Evolutionary conservation across 2,888 invertebrate species (phyloP).

Genomic region (Phortica magna): DNA sequence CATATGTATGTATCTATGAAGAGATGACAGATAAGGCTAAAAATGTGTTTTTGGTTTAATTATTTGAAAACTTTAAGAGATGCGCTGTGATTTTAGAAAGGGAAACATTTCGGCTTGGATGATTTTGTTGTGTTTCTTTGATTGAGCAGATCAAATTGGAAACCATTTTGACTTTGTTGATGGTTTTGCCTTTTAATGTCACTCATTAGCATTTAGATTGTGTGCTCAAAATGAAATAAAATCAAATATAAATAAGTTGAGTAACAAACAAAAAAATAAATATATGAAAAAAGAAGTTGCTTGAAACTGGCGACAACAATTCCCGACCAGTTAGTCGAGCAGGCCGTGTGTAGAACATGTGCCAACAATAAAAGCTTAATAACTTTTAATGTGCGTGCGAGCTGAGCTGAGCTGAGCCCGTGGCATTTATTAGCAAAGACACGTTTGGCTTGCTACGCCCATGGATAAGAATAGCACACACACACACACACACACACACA

Average conservation of each 20-base stretch:
- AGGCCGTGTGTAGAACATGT: not conserved
- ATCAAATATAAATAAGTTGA: not conserved
- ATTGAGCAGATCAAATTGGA: not conserved
- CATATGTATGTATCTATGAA: not conserved
- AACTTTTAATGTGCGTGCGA: not conserved
- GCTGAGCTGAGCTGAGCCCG: too few species aligned
- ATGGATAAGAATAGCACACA: too few species aligned
- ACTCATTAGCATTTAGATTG: conserved; percentile 24
- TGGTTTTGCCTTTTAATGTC: not conserved
- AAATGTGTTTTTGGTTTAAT: too few species aligned
- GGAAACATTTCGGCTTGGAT: not conserved
- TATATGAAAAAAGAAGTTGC: not conserved
- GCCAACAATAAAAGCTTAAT: conserved; percentile 1
- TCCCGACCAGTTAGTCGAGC: not conserved
- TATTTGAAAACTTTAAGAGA: not conserved
- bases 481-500: too few species aligned
- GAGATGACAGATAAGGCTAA: too few species aligned
- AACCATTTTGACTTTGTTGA: not conserved
- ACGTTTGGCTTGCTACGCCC: too few species aligned
- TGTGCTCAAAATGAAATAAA: not conserved
- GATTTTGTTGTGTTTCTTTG: not conserved
- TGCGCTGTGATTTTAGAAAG: not conserved
- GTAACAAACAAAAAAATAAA: not conserved
- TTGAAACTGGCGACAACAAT: not conserved
- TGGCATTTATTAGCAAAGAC: too few species aligned